Percentiles rank a stretch among this genome's conserved stretches.
Evolutionary conservation across 2,888 invertebrate species (phyloP).

Genomic region (Diploptera punctata): DNA sequence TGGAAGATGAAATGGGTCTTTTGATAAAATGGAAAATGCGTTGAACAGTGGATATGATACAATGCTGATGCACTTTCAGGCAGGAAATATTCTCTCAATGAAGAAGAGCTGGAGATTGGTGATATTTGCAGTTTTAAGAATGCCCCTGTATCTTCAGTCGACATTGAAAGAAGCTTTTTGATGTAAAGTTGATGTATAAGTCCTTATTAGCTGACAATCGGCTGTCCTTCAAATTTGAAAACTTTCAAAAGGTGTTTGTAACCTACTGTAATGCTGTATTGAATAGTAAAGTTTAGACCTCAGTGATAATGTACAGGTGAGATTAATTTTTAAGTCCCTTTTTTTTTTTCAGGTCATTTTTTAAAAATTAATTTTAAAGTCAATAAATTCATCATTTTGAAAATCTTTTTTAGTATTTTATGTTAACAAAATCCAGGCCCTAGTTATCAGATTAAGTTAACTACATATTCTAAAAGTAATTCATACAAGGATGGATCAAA

Average conservation of each 20-base stretch:
- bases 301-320: no score
- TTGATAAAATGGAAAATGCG: not conserved
- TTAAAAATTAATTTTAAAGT: no score
- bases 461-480: no score
- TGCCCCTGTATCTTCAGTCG: not conserved
- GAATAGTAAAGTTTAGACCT: not conserved
- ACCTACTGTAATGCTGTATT: conserved; percentile 6
- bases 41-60: not conserved
- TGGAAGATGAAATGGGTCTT: not conserved
- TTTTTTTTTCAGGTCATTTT: no score
- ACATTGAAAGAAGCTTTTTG: not conserved
- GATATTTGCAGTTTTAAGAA: not conserved
- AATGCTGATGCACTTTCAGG: not conserved
- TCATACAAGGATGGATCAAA: no score
- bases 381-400: no score
- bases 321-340: no score
- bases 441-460: no score
- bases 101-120: not conserved
- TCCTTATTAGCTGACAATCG: not conserved
- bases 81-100: conserved; percentile 1
- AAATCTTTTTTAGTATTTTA: no score
- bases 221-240: not conserved
- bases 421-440: no score
- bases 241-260: not conserved
- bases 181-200: not conserved